Percentiles rank a stretch among this genome's conserved stretches.
phyloP scores from a whole-genome alignment of 2,888 invertebrate genomes.

The Rhaphigaster nebulosa region DNA sequence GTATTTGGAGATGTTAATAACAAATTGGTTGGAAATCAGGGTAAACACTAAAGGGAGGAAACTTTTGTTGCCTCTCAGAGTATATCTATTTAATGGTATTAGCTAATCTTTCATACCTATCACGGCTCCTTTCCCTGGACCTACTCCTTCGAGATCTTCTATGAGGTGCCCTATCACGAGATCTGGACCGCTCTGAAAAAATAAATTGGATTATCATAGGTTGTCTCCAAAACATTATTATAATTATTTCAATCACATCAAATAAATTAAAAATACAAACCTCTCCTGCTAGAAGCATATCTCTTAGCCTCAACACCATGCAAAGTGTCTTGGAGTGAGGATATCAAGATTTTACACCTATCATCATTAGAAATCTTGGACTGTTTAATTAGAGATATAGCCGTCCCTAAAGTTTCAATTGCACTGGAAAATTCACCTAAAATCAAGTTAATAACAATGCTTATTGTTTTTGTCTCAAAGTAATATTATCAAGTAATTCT shows the following conservation, averaged over 20 bases:
- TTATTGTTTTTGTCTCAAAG: not conserved
- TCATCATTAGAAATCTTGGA: constrained; percentile 97
- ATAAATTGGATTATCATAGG: not conserved
- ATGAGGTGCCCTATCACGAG: constrained; percentile 73
- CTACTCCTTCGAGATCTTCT: constrained; percentile 69
- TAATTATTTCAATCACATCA: not conserved
- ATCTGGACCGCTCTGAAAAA: constrained; percentile 65
- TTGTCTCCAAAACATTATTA: not conserved
- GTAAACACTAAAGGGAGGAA: too few relatives aligned
- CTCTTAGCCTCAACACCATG: constrained; percentile 99
- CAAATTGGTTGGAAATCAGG: too few relatives aligned
- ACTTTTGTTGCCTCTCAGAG: too few relatives aligned
- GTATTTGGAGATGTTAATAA: too few relatives aligned
- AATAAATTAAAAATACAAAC: constrained; percentile 67
- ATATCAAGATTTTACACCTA: constrained; percentile 96
- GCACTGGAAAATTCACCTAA: constrained; percentile 95
- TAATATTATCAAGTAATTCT: not conserved
- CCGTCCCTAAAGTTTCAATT: constrained; percentile 98
- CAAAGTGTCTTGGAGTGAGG: constrained; percentile 95
- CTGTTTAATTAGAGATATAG: constrained; percentile 98
- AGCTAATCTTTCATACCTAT: constrained; percentile 73
- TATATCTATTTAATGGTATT: not conserved
- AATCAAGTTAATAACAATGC: constrained; percentile 50
- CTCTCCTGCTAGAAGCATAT: constrained; percentile 82
- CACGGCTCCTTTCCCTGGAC: constrained; percentile 78